These are phyloP conservation scores for Motacilla alba DNA, from an alignment of 2,113 vertebrate genomes.

Conservation along the genomic window DNA sequence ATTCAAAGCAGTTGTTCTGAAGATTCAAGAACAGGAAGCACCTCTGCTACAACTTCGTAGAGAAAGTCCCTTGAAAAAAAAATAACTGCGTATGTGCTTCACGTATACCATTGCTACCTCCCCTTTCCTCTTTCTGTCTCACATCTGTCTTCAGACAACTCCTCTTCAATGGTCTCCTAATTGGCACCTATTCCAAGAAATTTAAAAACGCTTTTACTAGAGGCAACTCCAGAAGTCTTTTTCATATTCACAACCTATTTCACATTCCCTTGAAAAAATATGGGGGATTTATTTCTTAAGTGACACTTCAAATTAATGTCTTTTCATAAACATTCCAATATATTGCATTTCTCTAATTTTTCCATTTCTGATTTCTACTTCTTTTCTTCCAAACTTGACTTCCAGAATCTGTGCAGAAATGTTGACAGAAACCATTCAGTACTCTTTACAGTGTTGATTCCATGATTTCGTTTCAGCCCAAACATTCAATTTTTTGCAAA, in stretches of 20 bases:
- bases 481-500: neutral
- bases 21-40: conserved; percentile 53
- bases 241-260: neutral
- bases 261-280: neutral
- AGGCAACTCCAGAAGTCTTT: neutral
- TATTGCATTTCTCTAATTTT: neutral
- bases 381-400: neutral
- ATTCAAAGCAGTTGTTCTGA: neutral
- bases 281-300: neutral
- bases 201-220: neutral
- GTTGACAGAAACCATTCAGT: neutral
- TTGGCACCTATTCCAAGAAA: neutral
- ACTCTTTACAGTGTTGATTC: neutral
- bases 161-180: neutral
- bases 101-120: neutral
- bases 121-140: conserved; percentile 26
- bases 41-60: neutral
- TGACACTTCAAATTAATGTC: neutral
- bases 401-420: neutral
- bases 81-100: neutral
- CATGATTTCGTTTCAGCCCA: neutral
- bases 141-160: neutral
- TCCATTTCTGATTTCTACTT: neutral
- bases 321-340: neutral
- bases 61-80: conserved; percentile 39